Evolutionary conservation across 2,113 vertebrate genomes (phyloP).

Genomic region (Terrapene triunguis): DNA sequence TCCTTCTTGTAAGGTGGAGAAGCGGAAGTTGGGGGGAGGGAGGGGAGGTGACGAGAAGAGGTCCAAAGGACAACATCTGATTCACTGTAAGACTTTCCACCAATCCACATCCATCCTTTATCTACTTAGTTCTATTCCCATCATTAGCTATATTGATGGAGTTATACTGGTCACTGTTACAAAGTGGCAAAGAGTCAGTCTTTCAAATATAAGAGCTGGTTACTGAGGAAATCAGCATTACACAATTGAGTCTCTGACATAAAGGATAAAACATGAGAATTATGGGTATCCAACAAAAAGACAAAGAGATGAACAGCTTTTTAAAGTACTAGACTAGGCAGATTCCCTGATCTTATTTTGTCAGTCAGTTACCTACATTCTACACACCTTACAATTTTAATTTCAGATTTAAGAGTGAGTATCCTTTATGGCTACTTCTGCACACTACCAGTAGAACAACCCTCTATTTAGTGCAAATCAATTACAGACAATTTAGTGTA

Average conservation of each 20-base stretch:
- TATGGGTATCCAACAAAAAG: neutral
- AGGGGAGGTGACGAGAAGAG: neutral
- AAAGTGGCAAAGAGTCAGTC: neutral
- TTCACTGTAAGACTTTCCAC: neutral
- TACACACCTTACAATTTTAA: constrained; percentile 11
- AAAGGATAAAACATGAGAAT: neutral
- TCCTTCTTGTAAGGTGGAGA: neutral
- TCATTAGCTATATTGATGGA: neutral
- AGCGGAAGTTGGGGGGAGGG: neutral
- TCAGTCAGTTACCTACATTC: neutral
- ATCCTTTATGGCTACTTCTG: neutral
- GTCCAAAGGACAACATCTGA: neutral
- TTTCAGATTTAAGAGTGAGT: neutral
- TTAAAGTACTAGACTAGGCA: neutral
- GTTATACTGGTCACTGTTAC: neutral
- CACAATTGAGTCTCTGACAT: constrained; percentile 4
- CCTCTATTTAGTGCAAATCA: neutral
- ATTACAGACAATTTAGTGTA: neutral
- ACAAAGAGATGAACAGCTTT: constrained; percentile 9
- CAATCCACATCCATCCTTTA: neutral
- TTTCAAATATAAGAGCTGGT: neutral
- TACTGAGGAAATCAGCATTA: neutral
- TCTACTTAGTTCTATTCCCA: constrained; percentile 14
- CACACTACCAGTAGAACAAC: constrained; percentile 4
- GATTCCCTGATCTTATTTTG: neutral